Evolutionary conservation across 1,140 invertebrate species (phyloP).

Genomic region (Eriocheir sinensis): DNA sequence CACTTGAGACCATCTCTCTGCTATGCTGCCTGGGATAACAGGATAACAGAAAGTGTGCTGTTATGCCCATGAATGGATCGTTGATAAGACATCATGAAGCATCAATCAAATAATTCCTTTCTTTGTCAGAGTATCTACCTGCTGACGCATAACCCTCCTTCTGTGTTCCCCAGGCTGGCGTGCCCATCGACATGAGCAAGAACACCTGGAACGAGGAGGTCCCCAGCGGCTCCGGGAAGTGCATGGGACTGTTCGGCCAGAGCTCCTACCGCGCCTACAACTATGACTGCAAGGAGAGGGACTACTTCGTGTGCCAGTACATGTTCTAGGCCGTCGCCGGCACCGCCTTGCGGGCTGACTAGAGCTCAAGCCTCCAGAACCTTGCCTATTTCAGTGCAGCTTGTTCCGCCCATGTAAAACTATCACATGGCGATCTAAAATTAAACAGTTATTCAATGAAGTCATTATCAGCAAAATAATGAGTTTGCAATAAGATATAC

Average conservation of each 20-base stretch:
- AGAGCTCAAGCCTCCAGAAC: not conserved
- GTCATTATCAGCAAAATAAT: not conserved
- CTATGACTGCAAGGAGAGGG: constrained; percentile 76
- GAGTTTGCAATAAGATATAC: not conserved
- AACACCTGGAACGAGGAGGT: constrained; percentile 78
- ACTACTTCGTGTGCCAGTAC: constrained; percentile 77
- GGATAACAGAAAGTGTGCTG: no score
- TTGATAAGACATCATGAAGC: no score
- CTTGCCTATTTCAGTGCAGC: not conserved
- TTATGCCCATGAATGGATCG: no score
- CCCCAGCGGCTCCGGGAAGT: constrained; percentile 72
- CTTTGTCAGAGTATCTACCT: no score
- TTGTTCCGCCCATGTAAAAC: not conserved
- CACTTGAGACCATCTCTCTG: no score
- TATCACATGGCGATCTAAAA: not conserved
- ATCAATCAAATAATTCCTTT: no score
- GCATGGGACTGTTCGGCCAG: constrained; percentile 77
- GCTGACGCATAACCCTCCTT: no score
- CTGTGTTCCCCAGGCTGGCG: constrained; percentile 53
- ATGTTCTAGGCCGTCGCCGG: constrained; percentile 64
- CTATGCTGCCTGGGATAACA: no score
- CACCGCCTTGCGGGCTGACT: not conserved
- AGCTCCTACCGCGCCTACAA: constrained; percentile 76
- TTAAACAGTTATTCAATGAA: no score
- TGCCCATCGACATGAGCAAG: constrained; percentile 73